Conservation (phyloP, 2,113 vertebrate species). For the Actenoides lindsayi region DNA sequence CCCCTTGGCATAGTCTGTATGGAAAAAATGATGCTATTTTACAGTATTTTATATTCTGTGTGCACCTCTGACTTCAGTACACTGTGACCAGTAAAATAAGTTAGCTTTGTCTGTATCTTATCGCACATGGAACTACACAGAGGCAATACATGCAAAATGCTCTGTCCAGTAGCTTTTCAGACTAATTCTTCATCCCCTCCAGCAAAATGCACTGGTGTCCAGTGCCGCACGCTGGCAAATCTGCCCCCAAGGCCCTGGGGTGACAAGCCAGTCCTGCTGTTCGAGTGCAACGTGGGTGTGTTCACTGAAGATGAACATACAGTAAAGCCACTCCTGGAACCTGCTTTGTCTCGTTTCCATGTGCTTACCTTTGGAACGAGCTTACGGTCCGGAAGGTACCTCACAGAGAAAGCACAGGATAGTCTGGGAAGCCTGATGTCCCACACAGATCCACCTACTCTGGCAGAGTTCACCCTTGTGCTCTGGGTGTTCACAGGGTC, state of each 20-base stretch:
- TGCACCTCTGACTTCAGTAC: background rate
- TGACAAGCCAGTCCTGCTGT: background rate
- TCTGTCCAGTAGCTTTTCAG: background rate
- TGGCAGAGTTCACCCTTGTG: background rate
- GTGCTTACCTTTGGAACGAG: background rate
- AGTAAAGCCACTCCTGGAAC: background rate
- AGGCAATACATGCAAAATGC: background rate
- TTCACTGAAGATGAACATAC: background rate
- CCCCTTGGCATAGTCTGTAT: conserved; percentile 89
- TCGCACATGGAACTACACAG: background rate
- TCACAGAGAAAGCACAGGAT: background rate
- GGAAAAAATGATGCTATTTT: background rate
- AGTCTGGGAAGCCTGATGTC: background rate
- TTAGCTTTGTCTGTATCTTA: background rate
- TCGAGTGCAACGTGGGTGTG: background rate
- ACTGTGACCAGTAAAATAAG: background rate
- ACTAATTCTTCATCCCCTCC: background rate
- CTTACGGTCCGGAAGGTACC: background rate
- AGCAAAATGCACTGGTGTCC: background rate
- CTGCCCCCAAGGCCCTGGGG: background rate
- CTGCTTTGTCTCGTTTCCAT: background rate
- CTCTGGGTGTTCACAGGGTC: background rate
- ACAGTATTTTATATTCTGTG: background rate
- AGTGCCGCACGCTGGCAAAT: background rate
- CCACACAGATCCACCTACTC: background rate